phyloP scores from a whole-genome alignment of 2,888 invertebrate genomes.

The Lasioglossum leucozonium region DNA sequence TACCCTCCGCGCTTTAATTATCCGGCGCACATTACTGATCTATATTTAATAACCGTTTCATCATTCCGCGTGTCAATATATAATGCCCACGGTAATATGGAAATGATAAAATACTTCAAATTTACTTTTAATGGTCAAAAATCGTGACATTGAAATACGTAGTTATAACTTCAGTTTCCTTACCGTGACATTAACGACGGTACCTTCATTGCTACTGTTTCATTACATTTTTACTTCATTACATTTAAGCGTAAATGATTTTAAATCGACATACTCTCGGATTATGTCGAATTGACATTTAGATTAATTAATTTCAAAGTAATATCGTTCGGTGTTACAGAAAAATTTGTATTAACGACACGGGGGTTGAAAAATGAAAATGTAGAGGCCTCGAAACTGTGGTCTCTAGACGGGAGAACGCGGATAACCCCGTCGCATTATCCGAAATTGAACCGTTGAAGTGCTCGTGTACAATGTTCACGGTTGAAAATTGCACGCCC shows the following conservation, averaged over 20 bases:
- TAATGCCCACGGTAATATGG: background rate
- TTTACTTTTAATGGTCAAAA: background rate
- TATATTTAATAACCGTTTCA: background rate
- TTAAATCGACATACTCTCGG: background rate
- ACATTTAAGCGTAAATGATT: too few relatives aligned
- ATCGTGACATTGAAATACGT: background rate
- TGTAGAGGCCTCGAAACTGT: background rate
- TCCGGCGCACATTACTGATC: background rate
- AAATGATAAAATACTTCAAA: background rate
- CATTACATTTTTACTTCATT: too few relatives aligned
- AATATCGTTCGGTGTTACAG: too few relatives aligned
- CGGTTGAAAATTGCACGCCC: slow-evolving; percentile 8
- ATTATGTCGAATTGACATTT: too few relatives aligned
- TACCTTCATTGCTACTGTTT: too few relatives aligned
- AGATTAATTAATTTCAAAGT: too few relatives aligned
- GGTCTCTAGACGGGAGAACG: background rate
- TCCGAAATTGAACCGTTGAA: slow-evolving; percentile 6
- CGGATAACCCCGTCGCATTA: background rate
- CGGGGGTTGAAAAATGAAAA: background rate
- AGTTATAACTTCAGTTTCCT: background rate
- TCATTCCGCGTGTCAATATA: background rate
- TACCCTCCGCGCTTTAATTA: background rate
- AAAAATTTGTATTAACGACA: background rate
- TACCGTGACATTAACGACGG: background rate
- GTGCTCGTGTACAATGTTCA: background rate